These are phyloP conservation scores for Oedothorax gibbosus DNA, from an alignment of 1,140 invertebrate genomes.

Conservation along the genomic window DNA sequence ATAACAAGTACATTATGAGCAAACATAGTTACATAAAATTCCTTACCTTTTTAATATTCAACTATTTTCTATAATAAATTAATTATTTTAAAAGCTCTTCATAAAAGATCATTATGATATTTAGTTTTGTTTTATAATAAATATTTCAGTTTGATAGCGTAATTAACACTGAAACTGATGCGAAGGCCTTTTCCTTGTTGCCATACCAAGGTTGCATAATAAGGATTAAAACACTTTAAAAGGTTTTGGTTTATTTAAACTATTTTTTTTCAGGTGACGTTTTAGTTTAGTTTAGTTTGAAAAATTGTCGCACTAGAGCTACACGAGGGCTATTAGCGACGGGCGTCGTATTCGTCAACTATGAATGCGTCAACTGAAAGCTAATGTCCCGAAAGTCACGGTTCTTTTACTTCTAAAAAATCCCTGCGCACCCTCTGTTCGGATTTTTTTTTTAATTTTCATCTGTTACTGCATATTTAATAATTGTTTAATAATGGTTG, in stretches of 20 bases:
- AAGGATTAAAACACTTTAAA: not conserved
- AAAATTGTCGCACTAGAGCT: no score
- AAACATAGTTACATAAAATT: not conserved
- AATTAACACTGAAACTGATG: conserved; percentile 35
- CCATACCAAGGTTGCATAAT: not conserved
- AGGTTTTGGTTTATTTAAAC: not conserved
- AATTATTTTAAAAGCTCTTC: not conserved
- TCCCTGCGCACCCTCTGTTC: no score
- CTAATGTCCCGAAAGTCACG: no score
- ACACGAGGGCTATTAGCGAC: no score
- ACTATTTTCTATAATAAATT: not conserved
- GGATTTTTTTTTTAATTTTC: no score
- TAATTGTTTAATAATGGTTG: no score
- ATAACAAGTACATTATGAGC: not conserved
- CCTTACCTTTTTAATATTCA: conserved; percentile 20
- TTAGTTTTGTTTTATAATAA: conserved; percentile 27
- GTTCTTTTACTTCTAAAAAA: no score
- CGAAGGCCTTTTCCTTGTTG: conserved; percentile 1
- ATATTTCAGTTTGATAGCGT: conserved; percentile 22
- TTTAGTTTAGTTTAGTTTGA: no score
- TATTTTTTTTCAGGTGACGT: no score
- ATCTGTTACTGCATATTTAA: no score
- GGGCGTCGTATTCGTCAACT: no score
- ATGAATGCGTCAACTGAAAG: no score
- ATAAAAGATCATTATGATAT: conserved; percentile 23